A percentile compares a stretch with the other conserved stretches of the same genome.
Conservation (phyloP, 2,797 vertebrate species). For the Halcyon smyrnensis region DNA sequence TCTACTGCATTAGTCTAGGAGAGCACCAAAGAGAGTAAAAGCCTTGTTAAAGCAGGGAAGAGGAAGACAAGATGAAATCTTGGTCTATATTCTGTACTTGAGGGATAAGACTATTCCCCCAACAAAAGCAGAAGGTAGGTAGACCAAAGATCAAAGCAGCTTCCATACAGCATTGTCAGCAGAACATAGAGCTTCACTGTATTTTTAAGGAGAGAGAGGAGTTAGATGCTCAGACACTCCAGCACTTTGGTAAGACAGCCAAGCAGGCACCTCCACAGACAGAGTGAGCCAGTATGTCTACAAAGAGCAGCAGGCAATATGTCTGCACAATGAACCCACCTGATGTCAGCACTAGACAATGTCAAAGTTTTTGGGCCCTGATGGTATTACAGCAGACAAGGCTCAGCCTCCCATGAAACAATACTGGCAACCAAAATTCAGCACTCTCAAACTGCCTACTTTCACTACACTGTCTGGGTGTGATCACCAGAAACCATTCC, state of each 20-base stretch:
- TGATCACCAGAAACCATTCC: not conserved
- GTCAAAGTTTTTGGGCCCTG: not conserved
- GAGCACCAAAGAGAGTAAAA: not conserved
- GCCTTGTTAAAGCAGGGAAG: not conserved
- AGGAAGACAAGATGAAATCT: not conserved
- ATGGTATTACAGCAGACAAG: not conserved
- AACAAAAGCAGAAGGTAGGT: not conserved
- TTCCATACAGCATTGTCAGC: not conserved
- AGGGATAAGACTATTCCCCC: not conserved
- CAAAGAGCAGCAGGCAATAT: not conserved
- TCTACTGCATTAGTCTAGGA: not conserved
- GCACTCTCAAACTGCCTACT: not conserved
- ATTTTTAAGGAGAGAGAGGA: not conserved
- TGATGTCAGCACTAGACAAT: not conserved
- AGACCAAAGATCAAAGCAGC: not conserved
- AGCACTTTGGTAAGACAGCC: not conserved
- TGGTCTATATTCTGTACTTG: not conserved
- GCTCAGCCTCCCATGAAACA: not conserved
- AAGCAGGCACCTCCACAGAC: not conserved
- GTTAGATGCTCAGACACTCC: not conserved
- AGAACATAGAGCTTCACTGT: not conserved
- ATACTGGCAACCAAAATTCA: not conserved
- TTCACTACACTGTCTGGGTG: not conserved
- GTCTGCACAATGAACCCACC: not conserved
- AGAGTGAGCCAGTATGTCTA: fast-evolving